Percentiles rank a stretch among this genome's conserved stretches.
These are phyloP conservation scores for Diaprepes abbreviatus DNA, from an alignment of 2,888 invertebrate species.

Conservation along the genomic window DNA sequence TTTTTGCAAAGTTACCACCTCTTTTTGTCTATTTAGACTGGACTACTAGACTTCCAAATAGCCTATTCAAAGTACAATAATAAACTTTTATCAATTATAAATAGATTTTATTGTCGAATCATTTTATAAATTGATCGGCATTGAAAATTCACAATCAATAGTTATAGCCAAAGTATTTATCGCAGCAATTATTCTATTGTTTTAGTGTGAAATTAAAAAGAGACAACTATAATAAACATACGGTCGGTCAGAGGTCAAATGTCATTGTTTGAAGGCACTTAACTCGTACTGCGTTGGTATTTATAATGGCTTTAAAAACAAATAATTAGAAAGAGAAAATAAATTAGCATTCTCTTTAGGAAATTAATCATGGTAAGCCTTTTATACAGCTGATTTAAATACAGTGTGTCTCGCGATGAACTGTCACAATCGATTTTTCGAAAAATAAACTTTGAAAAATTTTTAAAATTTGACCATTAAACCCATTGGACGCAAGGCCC, in stretches of 20 bases:
- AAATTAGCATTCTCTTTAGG: too few relatives aligned
- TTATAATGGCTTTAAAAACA: slow-evolving; percentile 1
- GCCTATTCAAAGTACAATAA: too few relatives aligned
- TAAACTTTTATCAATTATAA: not conserved
- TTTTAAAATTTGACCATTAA: too few relatives aligned
- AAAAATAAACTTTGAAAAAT: too few relatives aligned
- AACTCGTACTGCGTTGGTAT: not conserved
- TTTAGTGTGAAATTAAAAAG: slow-evolving; percentile 23
- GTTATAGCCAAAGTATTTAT: not conserved
- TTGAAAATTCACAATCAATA: not conserved
- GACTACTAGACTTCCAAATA: too few relatives aligned
- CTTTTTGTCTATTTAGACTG: too few relatives aligned
- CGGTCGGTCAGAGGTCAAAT: slow-evolving; percentile 22
- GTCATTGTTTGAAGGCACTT: slow-evolving; percentile 14
- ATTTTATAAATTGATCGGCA: not conserved
- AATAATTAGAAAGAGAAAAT: not conserved
- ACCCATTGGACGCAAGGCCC: too few relatives aligned
- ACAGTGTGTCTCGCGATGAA: too few relatives aligned
- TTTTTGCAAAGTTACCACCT: too few relatives aligned
- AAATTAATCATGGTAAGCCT: too few relatives aligned
- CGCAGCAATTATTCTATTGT: not conserved
- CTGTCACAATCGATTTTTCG: too few relatives aligned
- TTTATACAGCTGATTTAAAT: too few relatives aligned
- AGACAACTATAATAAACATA: slow-evolving; percentile 3
- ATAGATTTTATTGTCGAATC: not conserved